Evolutionary conservation across 2,113 vertebrate genomes (phyloP), one percentile per base, ranked within the genome.

Genomic region (Syngnathus floridae): DNA sequence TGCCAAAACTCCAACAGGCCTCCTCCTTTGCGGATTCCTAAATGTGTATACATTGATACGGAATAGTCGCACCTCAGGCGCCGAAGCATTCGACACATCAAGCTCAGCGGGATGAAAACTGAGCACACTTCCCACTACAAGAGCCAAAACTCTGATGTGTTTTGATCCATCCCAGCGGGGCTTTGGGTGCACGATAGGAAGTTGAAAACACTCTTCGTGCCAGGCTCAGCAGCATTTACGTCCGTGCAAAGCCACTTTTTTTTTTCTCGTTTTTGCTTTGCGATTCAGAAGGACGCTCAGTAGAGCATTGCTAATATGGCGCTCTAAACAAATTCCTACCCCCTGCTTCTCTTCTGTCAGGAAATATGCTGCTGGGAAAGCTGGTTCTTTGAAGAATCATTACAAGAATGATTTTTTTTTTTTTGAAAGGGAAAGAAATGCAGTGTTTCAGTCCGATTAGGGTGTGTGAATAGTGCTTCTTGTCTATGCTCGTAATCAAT

Each of bases 71-170:
- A 76, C 64, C 43, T 77, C 55, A 45, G 59, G 40, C 40, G 16
- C 40, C 59, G 11, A 77, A 84, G 80, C 63, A 75, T 82, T 82
- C 60, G 41, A 52, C 73, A 64, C 54, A 65, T 69, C 65, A 72
- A 70, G 21, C 36, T 75, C 7, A 41, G 54, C 43, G 65, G 55
- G 65, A 71, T 67, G 73, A 48, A 84, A 45, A 58, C 35, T 9
- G 41, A 63, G 43, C 26, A 35, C 60, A 58, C 41, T 31, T 75
- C 62, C 51, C 54, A 60, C 37, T 46, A 1, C 35, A n/a, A 1
- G 7, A 52, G 70, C 72, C 38, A 54, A 62, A 56, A 64, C 54
- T 55, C 46, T 59, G 65, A 61, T 37, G 13, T 52, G 59, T 55
- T 81, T 76, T 72, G 51, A 70, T 69, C 65, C 43, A 61, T 73